Evolutionary conservation across 53 echinoderm and acorn worm genomes (phyloP).

Genomic region (Mesocentrotus franciscanus): DNA sequence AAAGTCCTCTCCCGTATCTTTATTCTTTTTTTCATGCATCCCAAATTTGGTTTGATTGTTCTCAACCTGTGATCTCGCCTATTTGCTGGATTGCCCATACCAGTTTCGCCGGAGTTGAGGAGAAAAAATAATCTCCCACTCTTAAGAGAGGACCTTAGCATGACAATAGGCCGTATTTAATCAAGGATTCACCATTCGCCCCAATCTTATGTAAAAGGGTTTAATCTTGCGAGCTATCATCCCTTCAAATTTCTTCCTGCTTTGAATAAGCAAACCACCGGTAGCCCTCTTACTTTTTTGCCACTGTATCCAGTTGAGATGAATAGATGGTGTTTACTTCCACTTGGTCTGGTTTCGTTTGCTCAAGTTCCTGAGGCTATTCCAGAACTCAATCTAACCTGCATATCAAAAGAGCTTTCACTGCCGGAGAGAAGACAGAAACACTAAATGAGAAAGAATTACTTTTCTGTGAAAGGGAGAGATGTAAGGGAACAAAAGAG

Average conservation of each 20-base stretch:
- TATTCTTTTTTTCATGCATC: slow-evolving; percentile 1
- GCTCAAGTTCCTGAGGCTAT: slow-evolving; percentile 51
- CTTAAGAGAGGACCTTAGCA: slow-evolving; percentile 37
- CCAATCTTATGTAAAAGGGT: slow-evolving; percentile 55
- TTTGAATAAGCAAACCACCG: slow-evolving; percentile 43
- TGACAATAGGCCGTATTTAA: slow-evolving; percentile 64
- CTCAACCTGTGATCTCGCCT: slow-evolving; percentile 29
- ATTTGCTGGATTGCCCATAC: slow-evolving; percentile 39
- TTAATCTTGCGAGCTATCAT: slow-evolving; percentile 65
- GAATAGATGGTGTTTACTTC: slow-evolving; percentile 59
- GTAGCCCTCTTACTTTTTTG: slow-evolving; percentile 46
- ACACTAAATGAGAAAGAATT: slow-evolving; percentile 50
- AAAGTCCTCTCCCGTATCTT: neutral
- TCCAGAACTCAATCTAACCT: neutral
- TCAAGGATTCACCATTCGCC: slow-evolving; percentile 54
- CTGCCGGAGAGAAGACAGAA: too few relatives aligned
- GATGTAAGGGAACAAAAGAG: slow-evolving; percentile 46
- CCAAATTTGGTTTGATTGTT: slow-evolving; percentile 56
- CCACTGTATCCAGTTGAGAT: slow-evolving; percentile 61
- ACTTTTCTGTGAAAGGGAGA: slow-evolving; percentile 27
- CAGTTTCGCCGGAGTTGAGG: neutral
- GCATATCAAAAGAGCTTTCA: slow-evolving; percentile 55
- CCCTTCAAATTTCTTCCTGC: slow-evolving; percentile 56
- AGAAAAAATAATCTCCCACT: slow-evolving; percentile 39
- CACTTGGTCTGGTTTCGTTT: slow-evolving; percentile 43